Percentiles rank a stretch among this genome's conserved stretches.
phyloP scores from a whole-genome alignment of 2,113 vertebrate species.

The Ailurus styani region DNA sequence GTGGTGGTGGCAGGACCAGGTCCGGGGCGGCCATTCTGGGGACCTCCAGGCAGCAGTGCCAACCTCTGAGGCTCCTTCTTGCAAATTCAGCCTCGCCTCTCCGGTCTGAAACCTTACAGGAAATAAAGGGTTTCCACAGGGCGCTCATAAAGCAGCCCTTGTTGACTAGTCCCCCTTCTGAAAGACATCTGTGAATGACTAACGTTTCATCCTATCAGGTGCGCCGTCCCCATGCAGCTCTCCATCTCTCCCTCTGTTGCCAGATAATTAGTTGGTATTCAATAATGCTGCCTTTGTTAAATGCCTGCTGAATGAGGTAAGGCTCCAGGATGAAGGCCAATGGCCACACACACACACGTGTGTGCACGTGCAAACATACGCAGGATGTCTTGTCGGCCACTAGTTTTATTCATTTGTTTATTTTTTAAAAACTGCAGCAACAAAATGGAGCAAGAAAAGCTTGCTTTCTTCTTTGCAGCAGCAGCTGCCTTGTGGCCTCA shows the following conservation, averaged over 20 bases:
- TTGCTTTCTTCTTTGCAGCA: not conserved
- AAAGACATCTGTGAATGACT: slow-evolving; percentile 66
- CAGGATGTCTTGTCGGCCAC: not conserved
- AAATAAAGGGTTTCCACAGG: not conserved
- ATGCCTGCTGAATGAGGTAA: slow-evolving; percentile 77
- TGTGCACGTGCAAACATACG: not conserved
- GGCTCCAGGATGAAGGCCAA: slow-evolving; percentile 66
- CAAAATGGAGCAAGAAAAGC: not conserved
- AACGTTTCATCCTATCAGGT: slow-evolving; percentile 70
- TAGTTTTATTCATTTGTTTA: not conserved
- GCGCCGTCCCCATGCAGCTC: slow-evolving; percentile 28
- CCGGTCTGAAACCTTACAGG: not conserved
- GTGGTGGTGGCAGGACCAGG: not conserved
- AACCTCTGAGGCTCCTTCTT: not conserved
- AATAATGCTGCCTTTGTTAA: slow-evolving; percentile 79
- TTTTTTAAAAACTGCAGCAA: not conserved
- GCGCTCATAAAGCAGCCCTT: not conserved
- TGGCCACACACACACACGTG: not conserved
- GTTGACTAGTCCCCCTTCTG: slow-evolving; percentile 37
- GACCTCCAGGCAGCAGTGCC: not conserved
- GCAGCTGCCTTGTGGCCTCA: not conserved
- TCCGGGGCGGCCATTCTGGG: not conserved
- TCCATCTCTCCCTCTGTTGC: slow-evolving; percentile 38
- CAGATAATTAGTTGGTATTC: slow-evolving; percentile 74
- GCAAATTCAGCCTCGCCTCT: not conserved